phyloP scores from a whole-genome alignment of 2,888 invertebrate genomes.

The Cistogaster globosa region DNA sequence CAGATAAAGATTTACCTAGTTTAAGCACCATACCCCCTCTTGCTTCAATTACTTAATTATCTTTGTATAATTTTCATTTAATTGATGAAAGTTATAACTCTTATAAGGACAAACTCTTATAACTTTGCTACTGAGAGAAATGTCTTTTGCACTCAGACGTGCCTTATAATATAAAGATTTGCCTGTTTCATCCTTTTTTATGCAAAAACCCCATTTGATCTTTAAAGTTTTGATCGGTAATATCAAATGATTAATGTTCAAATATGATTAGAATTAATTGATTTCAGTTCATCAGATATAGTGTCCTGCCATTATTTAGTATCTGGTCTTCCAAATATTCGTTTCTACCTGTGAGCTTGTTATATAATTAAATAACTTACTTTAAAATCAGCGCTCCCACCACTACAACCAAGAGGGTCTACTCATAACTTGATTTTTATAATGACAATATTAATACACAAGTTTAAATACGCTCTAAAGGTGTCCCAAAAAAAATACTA shows the following conservation, averaged over 20 bases:
- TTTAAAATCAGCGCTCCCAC: constrained; percentile 19
- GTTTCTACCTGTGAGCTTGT: constrained; percentile 19
- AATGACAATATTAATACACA: too few species aligned
- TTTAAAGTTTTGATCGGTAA: constrained; percentile 15
- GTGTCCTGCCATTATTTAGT: not conserved
- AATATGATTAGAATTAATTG: constrained; percentile 39
- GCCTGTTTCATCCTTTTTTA: constrained; percentile 38
- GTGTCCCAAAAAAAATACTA: too few species aligned
- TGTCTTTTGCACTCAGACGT: constrained; percentile 18
- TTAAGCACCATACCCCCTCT: too few species aligned
- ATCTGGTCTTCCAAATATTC: constrained; percentile 10
- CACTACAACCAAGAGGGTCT: too few species aligned
- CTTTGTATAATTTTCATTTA: constrained; percentile 13
- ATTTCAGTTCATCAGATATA: constrained; percentile 36
- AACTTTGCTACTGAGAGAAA: constrained; percentile 15
- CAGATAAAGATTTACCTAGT: constrained; percentile 11
- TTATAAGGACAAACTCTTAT: not conserved
- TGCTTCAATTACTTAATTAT: not conserved
- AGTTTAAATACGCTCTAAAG: too few species aligned
- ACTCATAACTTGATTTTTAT: too few species aligned
- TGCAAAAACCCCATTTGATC: constrained; percentile 46
- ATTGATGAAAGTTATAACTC: constrained; percentile 20
- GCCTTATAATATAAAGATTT: constrained; percentile 37
- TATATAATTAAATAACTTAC: not conserved
- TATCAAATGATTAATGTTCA: constrained; percentile 16